Evolutionary conservation across 2,797 vertebrate species (phyloP), one percentile per base, ranked within the genome.

Genomic region (Micrastur ruficollis): DNA sequence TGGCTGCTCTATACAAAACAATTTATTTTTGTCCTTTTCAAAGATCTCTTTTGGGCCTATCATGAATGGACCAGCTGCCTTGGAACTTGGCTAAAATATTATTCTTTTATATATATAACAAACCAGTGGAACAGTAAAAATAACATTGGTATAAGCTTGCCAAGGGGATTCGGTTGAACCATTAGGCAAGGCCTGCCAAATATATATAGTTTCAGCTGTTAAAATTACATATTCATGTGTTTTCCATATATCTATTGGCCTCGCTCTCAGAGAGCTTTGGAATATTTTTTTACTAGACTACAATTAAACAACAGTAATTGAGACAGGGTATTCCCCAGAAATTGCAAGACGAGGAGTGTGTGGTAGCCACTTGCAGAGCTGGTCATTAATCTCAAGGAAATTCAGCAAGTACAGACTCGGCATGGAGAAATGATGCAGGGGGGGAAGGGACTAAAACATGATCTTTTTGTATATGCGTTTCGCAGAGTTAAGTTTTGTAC

Each of bases 201-300:
- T 95, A 91, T 93, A 96, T 93, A 96, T 68, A 90, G 63, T 95
- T 97, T 95, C 90, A 96, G 86, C 90, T 96, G 93, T 93, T 96
- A 96, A 97, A 96, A 96, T 94, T 95, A 71, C 79, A 86, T 89
- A 96, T 97, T 96, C 96, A 95, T 97, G 61, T 96, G 90, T 96
- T 97, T 97, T 97, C 90, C 94, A 97, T 97, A 67, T 91, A 96
- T 87, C 82, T 91, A 59, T 81, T 96, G 93, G 85, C 89, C 86
- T 91, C 80, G 78, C 38, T 91, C 63, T 87, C 2, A 0, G 34
- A 92, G 38, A 89, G 47, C 22, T 81, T 86, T 86, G 92, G 86
- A 94, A 81, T 62, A 58, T 11, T 53, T 93, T 91, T 96, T 95
- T 93, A 89, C 78, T 91, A 92, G 75, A 40, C 67, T 81, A 66